A percentile compares a stretch with the other conserved stretches of the same genome.
phyloP scores from a whole-genome alignment of 2,888 invertebrate species.

The Plagiodera versicolora region DNA sequence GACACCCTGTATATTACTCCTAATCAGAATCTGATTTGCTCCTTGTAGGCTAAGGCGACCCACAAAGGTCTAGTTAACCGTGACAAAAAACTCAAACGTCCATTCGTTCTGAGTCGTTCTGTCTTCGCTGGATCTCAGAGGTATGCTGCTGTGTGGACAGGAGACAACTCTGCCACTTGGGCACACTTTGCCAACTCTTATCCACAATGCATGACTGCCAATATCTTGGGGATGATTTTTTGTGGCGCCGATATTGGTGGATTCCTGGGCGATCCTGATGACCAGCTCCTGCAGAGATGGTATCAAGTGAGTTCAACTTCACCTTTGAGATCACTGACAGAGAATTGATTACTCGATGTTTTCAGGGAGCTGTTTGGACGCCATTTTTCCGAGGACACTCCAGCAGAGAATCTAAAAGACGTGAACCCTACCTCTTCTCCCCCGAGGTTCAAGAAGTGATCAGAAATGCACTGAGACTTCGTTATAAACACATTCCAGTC shows the following conservation, averaged over 20 bases:
- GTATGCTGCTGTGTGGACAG: constrained; percentile 93
- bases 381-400: constrained; percentile 96
- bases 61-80: constrained; percentile 62
- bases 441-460: constrained; percentile 69
- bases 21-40: background rate
- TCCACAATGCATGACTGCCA: constrained; percentile 80
- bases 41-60: constrained; percentile 61
- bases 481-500: constrained; percentile 85
- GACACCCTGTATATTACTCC: too few relatives aligned
- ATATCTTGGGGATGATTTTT: constrained; percentile 84
- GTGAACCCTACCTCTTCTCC: constrained; percentile 93
- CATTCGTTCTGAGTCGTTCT: constrained; percentile 88
- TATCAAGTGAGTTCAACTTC: constrained; percentile 58
- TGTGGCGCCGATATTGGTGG: constrained; percentile 96
- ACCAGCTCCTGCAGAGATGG: constrained; percentile 79
- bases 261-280: constrained; percentile 90
- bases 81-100: constrained; percentile 65
- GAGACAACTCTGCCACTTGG: constrained; percentile 95
- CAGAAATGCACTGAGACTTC: constrained; percentile 62
- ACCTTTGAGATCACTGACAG: too few relatives aligned
- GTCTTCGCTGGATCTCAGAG: constrained; percentile 92
- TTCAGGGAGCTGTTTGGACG: constrained; percentile 81
- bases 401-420: constrained; percentile 88
- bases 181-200: constrained; percentile 79
- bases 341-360: background rate